phyloP scores from a whole-genome alignment of 2,888 invertebrate species.

The Cheilosia scutellata region DNA sequence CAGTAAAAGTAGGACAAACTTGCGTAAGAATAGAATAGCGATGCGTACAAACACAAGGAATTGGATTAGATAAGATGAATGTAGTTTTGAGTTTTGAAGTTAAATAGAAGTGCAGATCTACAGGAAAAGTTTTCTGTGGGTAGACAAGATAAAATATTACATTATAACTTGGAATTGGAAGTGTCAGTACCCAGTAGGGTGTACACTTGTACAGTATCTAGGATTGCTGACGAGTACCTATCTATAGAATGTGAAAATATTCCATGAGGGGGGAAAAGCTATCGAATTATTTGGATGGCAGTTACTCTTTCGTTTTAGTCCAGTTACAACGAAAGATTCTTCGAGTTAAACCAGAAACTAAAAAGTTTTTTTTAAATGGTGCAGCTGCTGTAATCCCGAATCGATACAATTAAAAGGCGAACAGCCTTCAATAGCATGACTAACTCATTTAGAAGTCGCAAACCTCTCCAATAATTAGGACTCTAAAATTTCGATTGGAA shows the following conservation, averaged over 20 bases:
- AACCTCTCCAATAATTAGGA: too few relatives aligned
- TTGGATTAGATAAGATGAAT: constrained; percentile 2
- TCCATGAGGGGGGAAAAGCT: constrained; percentile 21
- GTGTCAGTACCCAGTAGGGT: too few relatives aligned
- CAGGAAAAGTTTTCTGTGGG: constrained; percentile 4
- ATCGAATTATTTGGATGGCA: constrained; percentile 10
- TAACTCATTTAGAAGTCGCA: too few relatives aligned
- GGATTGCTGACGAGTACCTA: constrained; percentile 27
- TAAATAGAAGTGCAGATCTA: constrained; percentile 2
- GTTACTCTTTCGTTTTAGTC: neutral
- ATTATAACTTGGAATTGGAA: neutral
- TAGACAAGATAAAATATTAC: neutral
- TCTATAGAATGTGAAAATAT: constrained; percentile 38
- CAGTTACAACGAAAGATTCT: neutral
- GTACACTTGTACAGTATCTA: neutral
- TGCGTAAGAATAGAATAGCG: constrained; percentile 50
- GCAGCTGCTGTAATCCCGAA: too few relatives aligned
- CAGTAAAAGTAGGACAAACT: constrained; percentile 55
- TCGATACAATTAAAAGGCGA: too few relatives aligned
- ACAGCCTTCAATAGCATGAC: too few relatives aligned
- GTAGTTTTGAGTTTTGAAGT: constrained; percentile 10
- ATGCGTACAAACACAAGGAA: constrained; percentile 25
- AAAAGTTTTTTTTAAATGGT: too few relatives aligned
- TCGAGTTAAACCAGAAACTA: neutral
- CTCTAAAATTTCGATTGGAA: too few relatives aligned